These are phyloP conservation scores for Leptoclinus maculatus DNA, from an alignment of 2,797 vertebrate species.

Conservation along the genomic window DNA sequence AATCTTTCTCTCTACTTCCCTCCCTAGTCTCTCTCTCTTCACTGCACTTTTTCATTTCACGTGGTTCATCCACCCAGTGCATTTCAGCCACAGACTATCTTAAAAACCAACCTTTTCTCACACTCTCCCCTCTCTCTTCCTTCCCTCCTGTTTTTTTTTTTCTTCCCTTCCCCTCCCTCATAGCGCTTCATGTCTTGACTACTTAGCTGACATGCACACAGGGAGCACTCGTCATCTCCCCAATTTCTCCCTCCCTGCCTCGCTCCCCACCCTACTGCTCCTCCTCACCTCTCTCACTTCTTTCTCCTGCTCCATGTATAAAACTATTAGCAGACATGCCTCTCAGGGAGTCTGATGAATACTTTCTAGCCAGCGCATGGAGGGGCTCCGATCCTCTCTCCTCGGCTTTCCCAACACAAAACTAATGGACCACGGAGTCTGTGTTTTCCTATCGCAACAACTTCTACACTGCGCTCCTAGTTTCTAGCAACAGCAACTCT, in stretches of 20 bases:
- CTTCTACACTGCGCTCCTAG: constrained; percentile 64
- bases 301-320: constrained; percentile 79
- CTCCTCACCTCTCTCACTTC: constrained; percentile 79
- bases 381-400: constrained; percentile 84
- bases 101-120: constrained; percentile 61
- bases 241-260: constrained; percentile 84
- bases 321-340: constrained; percentile 90
- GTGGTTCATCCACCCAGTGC: constrained; percentile 51
- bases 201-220: constrained; percentile 93
- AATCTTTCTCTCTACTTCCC: constrained; percentile 55
- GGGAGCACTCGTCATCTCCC: constrained; percentile 93
- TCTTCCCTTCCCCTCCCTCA: constrained; percentile 49
- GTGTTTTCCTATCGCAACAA: constrained; percentile 78
- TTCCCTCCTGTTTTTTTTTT: constrained; percentile 42
- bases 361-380: constrained; percentile 90
- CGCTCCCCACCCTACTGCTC: constrained; percentile 78
- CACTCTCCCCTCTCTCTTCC: constrained; percentile 45
- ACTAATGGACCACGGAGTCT: constrained; percentile 87
- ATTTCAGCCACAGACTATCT: constrained; percentile 61
- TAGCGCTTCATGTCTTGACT: constrained; percentile 85
- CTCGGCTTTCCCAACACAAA: constrained; percentile 86
- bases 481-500: constrained; percentile 35
- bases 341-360: constrained; percentile 93
- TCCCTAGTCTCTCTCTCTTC: constrained; percentile 72
- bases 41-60: constrained; percentile 64